Conservation (phyloP, 2,113 vertebrate species). For the Phalacrocorax brasilianus region DNA sequence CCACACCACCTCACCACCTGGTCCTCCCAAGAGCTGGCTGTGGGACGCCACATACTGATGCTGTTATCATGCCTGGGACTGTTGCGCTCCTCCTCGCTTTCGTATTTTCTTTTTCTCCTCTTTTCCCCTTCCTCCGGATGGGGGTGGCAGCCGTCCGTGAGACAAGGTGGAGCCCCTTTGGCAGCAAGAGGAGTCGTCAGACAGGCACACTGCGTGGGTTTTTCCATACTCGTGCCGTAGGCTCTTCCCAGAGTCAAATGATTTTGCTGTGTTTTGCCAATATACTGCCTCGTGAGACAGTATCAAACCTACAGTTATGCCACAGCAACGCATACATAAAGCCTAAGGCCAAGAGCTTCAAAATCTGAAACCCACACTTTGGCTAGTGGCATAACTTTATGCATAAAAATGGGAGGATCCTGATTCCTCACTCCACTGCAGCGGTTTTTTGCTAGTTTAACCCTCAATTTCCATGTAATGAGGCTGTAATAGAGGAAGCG, state of each 20-base stretch:
- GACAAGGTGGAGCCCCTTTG: background rate
- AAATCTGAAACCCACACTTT: slow-evolving; percentile 1
- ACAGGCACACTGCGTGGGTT: background rate
- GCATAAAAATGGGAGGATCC: background rate
- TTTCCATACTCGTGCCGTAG: background rate
- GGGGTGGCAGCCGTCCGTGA: background rate
- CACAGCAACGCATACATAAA: background rate
- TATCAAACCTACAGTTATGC: background rate
- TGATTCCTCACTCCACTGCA: background rate
- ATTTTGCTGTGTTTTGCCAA: background rate
- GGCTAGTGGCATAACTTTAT: background rate
- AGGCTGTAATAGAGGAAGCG: background rate
- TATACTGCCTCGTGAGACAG: background rate
- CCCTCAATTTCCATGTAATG: background rate
- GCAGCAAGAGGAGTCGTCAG: background rate
- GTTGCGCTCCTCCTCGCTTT: rapidly evolving
- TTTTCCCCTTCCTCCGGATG: background rate
- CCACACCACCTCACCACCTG: too few relatives aligned
- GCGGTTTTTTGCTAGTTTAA: slow-evolving; percentile 1
- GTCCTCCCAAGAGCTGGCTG: background rate
- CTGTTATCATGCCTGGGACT: background rate
- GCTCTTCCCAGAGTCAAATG: background rate
- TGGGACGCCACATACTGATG: rapidly evolving
- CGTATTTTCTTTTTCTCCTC: background rate
- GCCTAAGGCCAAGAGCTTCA: background rate